Conservation (phyloP, 2,888 invertebrate genomes). For the Netelia melanura region DNA sequence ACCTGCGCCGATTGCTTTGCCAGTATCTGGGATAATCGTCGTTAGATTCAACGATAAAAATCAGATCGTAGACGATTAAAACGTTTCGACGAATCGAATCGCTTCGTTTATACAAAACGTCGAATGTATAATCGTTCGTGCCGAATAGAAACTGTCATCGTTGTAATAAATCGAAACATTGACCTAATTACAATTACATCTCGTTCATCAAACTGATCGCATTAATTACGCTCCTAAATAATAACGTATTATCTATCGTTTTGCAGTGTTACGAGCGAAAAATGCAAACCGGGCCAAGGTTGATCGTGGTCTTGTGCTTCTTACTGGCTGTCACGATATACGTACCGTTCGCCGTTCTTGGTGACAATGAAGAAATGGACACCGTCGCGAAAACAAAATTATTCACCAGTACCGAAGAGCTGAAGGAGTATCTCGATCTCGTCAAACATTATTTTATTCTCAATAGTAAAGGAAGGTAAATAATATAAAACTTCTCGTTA, state of each 20-base stretch:
- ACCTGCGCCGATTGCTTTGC: not conserved
- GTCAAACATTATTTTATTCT: slow-evolving; percentile 86
- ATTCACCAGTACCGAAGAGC: slow-evolving; percentile 85
- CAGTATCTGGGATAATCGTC: not conserved
- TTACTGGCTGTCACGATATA: slow-evolving; percentile 46
- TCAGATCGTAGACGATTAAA: too few relatives aligned
- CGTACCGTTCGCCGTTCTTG: slow-evolving; percentile 56
- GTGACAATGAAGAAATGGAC: slow-evolving; percentile 75
- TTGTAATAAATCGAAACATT: not conserved
- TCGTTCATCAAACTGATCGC: not conserved
- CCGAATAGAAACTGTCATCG: not conserved
- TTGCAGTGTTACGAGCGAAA: not conserved
- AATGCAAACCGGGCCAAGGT: slow-evolving; percentile 28
- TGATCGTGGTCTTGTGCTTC: slow-evolving; percentile 32
- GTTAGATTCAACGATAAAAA: not conserved
- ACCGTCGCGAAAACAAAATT: slow-evolving; percentile 83
- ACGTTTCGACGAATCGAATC: not conserved
- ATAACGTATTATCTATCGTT: not conserved
- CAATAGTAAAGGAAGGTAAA: slow-evolving; percentile 86
- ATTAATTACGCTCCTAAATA: not conserved
- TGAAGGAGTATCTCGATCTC: slow-evolving; percentile 85
- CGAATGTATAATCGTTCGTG: not conserved
- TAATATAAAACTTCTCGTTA: not conserved
- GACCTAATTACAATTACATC: not conserved
- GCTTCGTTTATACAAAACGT: not conserved